Evolutionary conservation across 2,113 vertebrate genomes (phyloP).

Genomic region (Sorex araneus): DNA sequence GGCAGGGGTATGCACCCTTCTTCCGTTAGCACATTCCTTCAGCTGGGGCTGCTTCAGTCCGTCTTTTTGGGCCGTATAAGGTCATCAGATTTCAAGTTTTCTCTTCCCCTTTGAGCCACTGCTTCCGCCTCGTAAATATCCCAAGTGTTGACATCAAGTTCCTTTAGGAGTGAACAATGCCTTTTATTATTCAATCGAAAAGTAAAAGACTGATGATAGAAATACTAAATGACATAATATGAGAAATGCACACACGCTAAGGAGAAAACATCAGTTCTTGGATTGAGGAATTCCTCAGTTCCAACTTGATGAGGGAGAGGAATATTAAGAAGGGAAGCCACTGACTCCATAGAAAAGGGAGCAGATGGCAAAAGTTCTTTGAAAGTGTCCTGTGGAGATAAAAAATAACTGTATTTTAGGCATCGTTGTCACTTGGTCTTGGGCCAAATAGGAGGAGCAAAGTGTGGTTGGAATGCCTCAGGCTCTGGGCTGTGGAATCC

Average conservation of each 20-base stretch:
- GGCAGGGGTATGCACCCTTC: no score
- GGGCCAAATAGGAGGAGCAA: not conserved
- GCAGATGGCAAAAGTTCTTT: not conserved
- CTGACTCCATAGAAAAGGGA: not conserved
- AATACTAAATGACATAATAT: not conserved
- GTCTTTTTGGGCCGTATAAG: not conserved
- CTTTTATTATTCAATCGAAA: not conserved
- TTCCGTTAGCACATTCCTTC: not conserved
- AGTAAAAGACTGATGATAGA: not conserved
- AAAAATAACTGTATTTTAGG: not conserved
- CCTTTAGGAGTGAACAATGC: not conserved
- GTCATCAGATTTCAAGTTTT: conserved; percentile 1
- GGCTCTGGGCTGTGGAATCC: not conserved
- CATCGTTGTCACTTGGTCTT: not conserved
- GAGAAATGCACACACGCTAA: not conserved
- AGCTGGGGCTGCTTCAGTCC: not conserved
- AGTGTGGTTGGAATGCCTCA: not conserved
- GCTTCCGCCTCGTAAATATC: not conserved
- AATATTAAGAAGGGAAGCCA: not conserved
- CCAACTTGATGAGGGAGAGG: not conserved
- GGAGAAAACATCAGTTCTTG: not conserved
- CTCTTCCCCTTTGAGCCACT: not conserved
- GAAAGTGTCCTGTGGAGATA: not conserved
- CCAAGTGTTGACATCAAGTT: not conserved
- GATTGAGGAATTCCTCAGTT: not conserved